phyloP scores from a whole-genome alignment of 2,113 vertebrate species.

The Nycticryphes semicollaris region DNA sequence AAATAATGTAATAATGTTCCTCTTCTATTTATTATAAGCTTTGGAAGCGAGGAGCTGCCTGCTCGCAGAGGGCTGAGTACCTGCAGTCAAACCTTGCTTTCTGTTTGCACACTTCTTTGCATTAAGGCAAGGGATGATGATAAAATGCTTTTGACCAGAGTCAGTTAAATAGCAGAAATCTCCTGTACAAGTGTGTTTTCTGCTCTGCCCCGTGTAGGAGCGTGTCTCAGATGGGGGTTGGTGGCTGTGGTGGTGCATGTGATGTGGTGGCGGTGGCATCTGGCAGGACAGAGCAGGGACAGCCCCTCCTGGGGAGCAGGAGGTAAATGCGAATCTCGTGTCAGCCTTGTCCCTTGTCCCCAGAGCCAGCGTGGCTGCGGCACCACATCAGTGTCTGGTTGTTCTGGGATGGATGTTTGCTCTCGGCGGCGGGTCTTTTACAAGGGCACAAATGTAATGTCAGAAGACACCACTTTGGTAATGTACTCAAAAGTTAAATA shows the following conservation, averaged over 20 bases:
- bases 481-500: constrained; percentile 56
- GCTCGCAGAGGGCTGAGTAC: not conserved
- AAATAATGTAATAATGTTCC: too few species aligned
- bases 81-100: not conserved
- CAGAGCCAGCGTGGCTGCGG: not conserved
- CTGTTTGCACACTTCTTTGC: not conserved
- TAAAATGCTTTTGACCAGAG: not conserved
- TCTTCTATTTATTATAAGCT: not conserved
- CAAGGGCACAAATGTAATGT: constrained; percentile 54
- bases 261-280: not conserved
- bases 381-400: not conserved
- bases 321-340: constrained; percentile 45
- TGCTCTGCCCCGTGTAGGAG: not conserved
- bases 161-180: not conserved
- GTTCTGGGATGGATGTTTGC: constrained; percentile 40
- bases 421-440: constrained; percentile 6
- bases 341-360: constrained; percentile 13
- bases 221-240: rapidly evolving
- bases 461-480: constrained; percentile 39
- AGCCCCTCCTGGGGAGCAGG: not conserved
- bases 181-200: not conserved
- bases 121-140: not conserved
- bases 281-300: rapidly evolving
- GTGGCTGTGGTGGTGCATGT: not conserved
- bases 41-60: not conserved